Evolutionary conservation across 2,797 vertebrate species (phyloP).

Genomic region (Psittacula echo): DNA sequence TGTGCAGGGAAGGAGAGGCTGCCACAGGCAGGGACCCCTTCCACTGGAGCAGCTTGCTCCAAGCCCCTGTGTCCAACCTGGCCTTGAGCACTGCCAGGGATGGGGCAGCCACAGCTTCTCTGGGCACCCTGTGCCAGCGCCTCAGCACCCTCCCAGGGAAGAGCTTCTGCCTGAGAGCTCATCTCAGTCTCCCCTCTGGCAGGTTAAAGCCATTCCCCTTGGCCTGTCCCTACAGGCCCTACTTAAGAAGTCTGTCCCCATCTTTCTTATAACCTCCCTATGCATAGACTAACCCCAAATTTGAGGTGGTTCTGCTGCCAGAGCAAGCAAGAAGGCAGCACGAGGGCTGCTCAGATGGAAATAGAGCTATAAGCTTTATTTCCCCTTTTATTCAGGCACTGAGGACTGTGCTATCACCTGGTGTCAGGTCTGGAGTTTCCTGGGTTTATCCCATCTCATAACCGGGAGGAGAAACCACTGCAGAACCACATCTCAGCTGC

Average conservation of each 20-base stretch:
- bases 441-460: fast-evolving
- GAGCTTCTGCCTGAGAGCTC: background rate
- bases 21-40: background rate
- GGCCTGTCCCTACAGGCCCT: fast-evolving
- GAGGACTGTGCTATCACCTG: fast-evolving
- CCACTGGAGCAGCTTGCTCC: no score
- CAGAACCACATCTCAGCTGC: fast-evolving
- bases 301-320: background rate
- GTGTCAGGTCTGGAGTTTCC: background rate
- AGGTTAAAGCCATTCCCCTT: background rate
- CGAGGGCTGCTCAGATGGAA: background rate
- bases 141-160: no score
- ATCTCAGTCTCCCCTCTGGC: background rate
- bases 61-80: no score
- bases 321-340: fast-evolving
- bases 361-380: background rate
- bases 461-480: background rate
- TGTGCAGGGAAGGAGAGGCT: background rate
- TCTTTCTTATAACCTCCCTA: background rate
- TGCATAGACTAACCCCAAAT: fast-evolving
- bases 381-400: no score
- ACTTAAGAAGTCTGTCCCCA: background rate
- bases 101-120: no score
- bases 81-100: no score
- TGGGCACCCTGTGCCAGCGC: no score